Conservation (phyloP, 2,888 invertebrate species). For the Limnephilus marmoratus region DNA sequence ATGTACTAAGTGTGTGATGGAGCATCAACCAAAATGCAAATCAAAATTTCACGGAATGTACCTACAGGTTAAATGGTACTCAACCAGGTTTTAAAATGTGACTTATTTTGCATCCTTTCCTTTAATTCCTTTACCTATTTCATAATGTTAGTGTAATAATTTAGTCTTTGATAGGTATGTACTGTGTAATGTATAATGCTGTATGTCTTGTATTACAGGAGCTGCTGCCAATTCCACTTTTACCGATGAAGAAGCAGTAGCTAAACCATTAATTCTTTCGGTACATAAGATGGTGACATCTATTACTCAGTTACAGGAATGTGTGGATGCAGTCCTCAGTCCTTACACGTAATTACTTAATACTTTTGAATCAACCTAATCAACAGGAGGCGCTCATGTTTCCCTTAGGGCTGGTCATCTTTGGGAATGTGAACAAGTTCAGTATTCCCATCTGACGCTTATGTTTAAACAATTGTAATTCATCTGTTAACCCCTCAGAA, state of each 20-base stretch:
- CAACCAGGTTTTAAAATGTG: too few relatives aligned
- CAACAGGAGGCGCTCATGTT: constrained; percentile 67
- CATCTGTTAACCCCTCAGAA: not conserved
- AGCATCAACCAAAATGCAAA: too few relatives aligned
- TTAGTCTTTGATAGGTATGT: too few relatives aligned
- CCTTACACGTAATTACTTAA: constrained; percentile 74
- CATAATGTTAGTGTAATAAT: too few relatives aligned
- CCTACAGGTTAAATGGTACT: too few relatives aligned
- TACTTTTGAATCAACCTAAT: not conserved
- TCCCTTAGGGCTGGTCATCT: too few relatives aligned
- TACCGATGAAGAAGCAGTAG: constrained; percentile 53
- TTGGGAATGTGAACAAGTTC: not conserved
- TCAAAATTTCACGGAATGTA: too few relatives aligned
- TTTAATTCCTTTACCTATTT: too few relatives aligned
- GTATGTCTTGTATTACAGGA: constrained; percentile 40
- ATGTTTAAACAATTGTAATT: not conserved
- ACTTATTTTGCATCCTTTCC: too few relatives aligned
- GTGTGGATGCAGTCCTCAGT: constrained; percentile 76
- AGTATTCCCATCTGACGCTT: not conserved
- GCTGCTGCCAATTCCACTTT: constrained; percentile 49
- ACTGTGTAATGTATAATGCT: not conserved
- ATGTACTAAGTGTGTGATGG: too few relatives aligned
- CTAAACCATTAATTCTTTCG: constrained; percentile 65
- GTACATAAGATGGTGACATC: constrained; percentile 67
- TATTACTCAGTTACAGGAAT: constrained; percentile 71